Evolutionary conservation across 2,888 invertebrate species (phyloP).

Genomic region (Camponotus fellah): DNA sequence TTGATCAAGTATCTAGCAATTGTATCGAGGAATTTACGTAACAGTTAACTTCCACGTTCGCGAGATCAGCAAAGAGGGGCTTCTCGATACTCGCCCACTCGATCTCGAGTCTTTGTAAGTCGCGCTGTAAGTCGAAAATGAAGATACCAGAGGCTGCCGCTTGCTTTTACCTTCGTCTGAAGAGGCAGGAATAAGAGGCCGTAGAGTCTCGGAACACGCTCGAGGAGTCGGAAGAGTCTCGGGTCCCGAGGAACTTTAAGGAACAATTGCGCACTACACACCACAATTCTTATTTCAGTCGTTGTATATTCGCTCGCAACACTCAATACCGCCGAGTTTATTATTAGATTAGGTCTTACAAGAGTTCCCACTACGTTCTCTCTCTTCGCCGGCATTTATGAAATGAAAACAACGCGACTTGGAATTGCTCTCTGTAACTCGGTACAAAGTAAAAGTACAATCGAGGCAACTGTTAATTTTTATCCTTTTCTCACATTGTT

Average conservation of each 20-base stretch:
- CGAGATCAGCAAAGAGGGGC: background rate
- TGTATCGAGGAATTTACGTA: conserved; percentile 34
- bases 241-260: conserved; percentile 28
- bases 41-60: conserved; percentile 18
- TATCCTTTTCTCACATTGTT: background rate
- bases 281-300: conserved; percentile 36
- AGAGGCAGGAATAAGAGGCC: conserved; percentile 40
- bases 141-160: conserved; percentile 51
- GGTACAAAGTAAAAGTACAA: background rate
- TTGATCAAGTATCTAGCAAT: conserved; percentile 24
- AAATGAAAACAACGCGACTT: conserved; percentile 23
- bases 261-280: conserved; percentile 45
- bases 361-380: background rate
- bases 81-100: conserved; percentile 41
- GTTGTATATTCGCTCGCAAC: conserved; percentile 22
- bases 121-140: conserved; percentile 65
- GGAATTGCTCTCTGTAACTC: background rate
- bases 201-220: conserved; percentile 27
- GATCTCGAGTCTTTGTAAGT: conserved; percentile 50
- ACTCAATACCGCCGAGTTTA: conserved; percentile 22
- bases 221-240: conserved; percentile 42
- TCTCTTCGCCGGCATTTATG: background rate
- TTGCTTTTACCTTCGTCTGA: conserved; percentile 33
- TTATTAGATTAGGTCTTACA: conserved; percentile 34
- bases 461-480: background rate